Conservation (phyloP, 2,888 invertebrate genomes). For the Cerceris ruficornis region DNA sequence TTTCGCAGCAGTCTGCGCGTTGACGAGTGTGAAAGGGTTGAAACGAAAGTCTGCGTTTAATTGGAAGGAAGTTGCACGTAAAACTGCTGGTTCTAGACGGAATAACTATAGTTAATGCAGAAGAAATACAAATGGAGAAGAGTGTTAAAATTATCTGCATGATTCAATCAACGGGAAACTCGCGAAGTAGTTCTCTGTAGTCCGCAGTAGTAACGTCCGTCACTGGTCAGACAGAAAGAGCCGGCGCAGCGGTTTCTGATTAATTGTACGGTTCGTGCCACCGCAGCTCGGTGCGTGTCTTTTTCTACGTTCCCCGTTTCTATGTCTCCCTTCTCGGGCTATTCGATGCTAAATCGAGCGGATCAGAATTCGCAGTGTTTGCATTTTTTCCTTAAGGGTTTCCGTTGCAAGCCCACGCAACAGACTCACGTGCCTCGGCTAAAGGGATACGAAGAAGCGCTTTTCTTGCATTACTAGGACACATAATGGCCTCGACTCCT, state of each 20-base stretch:
- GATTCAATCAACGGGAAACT: background rate
- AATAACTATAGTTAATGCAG: background rate
- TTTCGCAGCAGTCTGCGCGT: background rate
- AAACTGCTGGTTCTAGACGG: background rate
- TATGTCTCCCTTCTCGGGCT: too few relatives aligned
- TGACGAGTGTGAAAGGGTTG: background rate
- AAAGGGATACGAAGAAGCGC: conserved; percentile 57
- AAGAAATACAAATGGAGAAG: background rate
- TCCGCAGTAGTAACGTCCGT: background rate
- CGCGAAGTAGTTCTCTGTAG: background rate
- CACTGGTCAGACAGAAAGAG: background rate
- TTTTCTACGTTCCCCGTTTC: background rate
- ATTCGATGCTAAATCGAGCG: background rate
- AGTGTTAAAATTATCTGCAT: background rate
- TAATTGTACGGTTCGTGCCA: background rate
- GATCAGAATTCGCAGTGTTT: conserved; percentile 20
- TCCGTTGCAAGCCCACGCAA: background rate
- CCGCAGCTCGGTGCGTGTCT: background rate
- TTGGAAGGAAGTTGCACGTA: too few relatives aligned
- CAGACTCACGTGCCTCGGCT: conserved; percentile 30
- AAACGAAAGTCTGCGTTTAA: too few relatives aligned
- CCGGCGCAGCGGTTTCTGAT: background rate
- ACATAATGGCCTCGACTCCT: conserved; percentile 36
- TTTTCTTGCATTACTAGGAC: conserved; percentile 48
- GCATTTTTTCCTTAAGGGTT: conserved; percentile 15